phyloP scores from a whole-genome alignment of 2,888 invertebrate species.

The Dasypogon diadema region DNA sequence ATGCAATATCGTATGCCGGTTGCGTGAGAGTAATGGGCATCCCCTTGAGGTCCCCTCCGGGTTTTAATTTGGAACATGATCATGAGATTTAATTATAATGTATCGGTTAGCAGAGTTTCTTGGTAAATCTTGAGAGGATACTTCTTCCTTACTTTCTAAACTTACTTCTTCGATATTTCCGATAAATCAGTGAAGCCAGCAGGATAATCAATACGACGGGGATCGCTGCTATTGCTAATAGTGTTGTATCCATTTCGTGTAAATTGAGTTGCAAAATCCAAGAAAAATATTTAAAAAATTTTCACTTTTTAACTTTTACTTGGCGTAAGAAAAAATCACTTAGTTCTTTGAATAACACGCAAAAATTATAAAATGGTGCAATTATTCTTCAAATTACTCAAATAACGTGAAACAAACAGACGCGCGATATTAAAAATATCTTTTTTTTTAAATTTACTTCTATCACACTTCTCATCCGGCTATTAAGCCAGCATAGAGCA shows the following conservation, averaged over 20 bases:
- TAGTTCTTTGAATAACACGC: not conserved
- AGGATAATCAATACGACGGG: not conserved
- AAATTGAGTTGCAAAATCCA: not conserved
- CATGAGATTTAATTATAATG: too few species aligned
- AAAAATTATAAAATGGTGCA: not conserved
- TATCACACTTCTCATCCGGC: too few species aligned
- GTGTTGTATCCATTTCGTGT: constrained; percentile 5
- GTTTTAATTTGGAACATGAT: too few species aligned
- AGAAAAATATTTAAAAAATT: not conserved
- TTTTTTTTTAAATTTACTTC: not conserved
- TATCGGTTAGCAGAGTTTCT: too few species aligned
- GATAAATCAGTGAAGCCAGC: constrained; percentile 20
- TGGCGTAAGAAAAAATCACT: not conserved
- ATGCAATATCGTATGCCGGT: not conserved
- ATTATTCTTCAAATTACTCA: not conserved
- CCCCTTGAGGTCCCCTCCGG: not conserved
- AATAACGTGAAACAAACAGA: not conserved
- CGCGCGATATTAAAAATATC: not conserved
- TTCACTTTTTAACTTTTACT: not conserved
- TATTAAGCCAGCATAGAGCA: too few species aligned
- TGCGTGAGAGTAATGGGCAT: not conserved
- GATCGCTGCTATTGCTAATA: not conserved
- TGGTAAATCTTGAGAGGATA: too few species aligned
- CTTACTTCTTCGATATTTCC: constrained; percentile 39
- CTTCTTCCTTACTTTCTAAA: not conserved